Conservation (phyloP, 2,113 vertebrate species). For the Labeo rohita region DNA sequence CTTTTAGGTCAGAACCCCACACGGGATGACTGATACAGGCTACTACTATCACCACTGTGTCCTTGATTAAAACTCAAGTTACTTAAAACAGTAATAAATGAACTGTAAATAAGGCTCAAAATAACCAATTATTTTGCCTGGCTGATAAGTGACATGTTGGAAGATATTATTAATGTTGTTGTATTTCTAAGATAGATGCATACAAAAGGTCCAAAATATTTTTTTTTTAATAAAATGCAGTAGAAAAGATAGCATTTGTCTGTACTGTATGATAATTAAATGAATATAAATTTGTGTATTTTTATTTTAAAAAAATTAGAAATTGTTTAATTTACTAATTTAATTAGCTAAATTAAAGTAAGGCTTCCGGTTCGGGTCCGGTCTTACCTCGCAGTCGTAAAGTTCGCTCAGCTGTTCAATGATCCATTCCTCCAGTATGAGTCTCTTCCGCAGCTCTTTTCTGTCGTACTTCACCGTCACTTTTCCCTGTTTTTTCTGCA, state of each 20-base stretch:
- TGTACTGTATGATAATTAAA: neutral
- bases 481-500: constrained; percentile 91
- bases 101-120: neutral
- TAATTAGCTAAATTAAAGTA: neutral
- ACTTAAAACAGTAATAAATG: neutral
- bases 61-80: neutral
- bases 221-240: neutral
- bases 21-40: neutral
- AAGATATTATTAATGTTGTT: neutral
- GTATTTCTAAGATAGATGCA: neutral
- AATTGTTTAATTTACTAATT: neutral
- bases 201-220: neutral
- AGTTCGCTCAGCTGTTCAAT: constrained; percentile 93
- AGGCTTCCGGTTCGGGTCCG: neutral
- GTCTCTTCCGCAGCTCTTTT: constrained; percentile 93
- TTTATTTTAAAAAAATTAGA: neutral
- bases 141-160: neutral
- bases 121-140: neutral
- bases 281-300: neutral
- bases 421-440: constrained; percentile 96
- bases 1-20: neutral
- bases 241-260: neutral
- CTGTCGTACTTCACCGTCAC: constrained; percentile 98
- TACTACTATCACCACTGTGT: neutral
- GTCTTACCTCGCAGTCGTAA: constrained; percentile 91